Evolutionary conservation across 2,797 vertebrate species (phyloP), one percentile per base, ranked within the genome.

Genomic region (Coendou prehensilis): DNA sequence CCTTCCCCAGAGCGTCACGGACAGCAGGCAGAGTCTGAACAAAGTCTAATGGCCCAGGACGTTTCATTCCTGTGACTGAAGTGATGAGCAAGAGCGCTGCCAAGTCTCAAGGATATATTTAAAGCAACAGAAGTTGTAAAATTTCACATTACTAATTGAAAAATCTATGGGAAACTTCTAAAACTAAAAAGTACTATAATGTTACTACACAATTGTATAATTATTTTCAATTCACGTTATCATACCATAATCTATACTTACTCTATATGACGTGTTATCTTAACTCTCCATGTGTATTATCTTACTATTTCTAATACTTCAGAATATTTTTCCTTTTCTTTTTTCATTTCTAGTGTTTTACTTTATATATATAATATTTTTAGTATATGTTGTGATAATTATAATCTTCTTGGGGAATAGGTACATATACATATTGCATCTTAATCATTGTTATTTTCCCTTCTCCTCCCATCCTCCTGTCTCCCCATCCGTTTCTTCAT

Each of bases 11-110:
- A 92, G 86, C n/a, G 87, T 91, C 94, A 96, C 95, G 97, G 97
- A 96, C 92, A 89, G 97, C 94, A 95, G 95, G 92, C 97, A 14
- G 71, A 50, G 73, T 93, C 97, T 95, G 97, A 98, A 97, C 96
- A 97, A 97, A 95, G 91, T 96, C 97, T 97, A 97, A 93, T 30
- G 89, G 83, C 94, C 96, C 96, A 97, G 97, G 96, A 63, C n/a
- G 82, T 97, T 96, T 98, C 97, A 96, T 3, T 0, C 88, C 73
- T 90, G 93, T 63, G 85, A 97, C 89, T 61, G 87, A 91, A 92
- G 96, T 47, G 0, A 0, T 95, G 96, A 97, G 83, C 94, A 91
- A 97, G 91, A 97, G 91, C 69, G 56, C 87, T 92, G 93, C 41
- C 69, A 9, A 47, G 41, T 61, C 76, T 56, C 50, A 54, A 84